These are phyloP conservation scores for Synaphobranchus kaupii DNA, from an alignment of 2,797 vertebrate genomes.

Conservation along the genomic window DNA sequence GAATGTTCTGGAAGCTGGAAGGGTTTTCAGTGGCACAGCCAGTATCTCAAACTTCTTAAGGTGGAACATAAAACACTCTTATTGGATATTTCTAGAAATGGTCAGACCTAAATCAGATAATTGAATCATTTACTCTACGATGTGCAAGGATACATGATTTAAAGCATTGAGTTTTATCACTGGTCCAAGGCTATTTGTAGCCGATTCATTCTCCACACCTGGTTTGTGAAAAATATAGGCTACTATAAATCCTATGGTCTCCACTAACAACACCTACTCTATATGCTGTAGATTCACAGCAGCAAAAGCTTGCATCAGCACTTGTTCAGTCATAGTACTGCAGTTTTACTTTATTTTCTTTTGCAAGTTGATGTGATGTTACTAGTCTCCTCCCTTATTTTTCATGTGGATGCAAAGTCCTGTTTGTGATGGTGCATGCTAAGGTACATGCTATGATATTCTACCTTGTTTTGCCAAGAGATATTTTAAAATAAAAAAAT, in stretches of 20 bases:
- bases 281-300: neutral
- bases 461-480: neutral
- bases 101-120: neutral
- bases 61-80: neutral
- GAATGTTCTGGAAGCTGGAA: slow-evolving; percentile 45
- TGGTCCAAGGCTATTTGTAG: neutral
- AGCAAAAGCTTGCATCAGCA: neutral
- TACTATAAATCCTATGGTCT: neutral
- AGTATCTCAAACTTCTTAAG: neutral
- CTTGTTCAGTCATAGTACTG: neutral
- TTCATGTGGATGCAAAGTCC: neutral
- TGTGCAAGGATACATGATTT: neutral
- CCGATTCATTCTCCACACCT: neutral
- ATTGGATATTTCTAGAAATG: neutral
- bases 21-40: slow-evolving; percentile 23
- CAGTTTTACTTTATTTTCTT: neutral
- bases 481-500: neutral
- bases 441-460: neutral
- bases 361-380: neutral
- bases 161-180: neutral
- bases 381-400: too few relatives aligned
- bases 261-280: neutral
- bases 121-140: slow-evolving; percentile 9
- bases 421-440: neutral
- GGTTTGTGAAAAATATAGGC: neutral